phyloP scores from a whole-genome alignment of 2,888 invertebrate genomes.

The Phortica magna region DNA sequence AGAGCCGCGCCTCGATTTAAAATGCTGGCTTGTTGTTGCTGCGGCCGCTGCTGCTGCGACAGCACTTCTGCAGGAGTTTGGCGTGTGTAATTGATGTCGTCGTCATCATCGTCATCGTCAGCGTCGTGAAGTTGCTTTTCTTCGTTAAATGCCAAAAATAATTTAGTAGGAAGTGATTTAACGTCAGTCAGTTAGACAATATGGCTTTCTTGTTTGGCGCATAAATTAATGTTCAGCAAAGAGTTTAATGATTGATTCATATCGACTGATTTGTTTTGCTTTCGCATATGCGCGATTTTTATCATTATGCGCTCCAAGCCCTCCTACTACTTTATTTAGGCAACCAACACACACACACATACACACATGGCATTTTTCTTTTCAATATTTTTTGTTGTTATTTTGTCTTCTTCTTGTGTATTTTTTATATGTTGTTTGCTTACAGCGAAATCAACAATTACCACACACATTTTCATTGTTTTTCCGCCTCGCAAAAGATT shows the following conservation, averaged over 20 bases:
- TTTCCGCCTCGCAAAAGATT: conserved; percentile 27
- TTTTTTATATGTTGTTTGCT: background rate
- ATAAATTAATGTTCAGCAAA: conserved; percentile 11
- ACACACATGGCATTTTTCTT: background rate
- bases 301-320: conserved; percentile 9
- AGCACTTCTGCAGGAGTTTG: conserved; percentile 13
- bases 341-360: background rate
- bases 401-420: background rate
- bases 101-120: background rate
- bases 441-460: conserved; percentile 23
- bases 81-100: conserved; percentile 1
- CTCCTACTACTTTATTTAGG: too few relatives aligned
- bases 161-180: conserved; percentile 66
- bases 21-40: background rate
- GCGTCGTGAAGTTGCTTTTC: conserved; percentile 64
- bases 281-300: background rate
- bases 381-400: background rate
- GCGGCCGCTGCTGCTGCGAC: background rate
- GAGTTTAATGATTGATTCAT: conserved; percentile 67
- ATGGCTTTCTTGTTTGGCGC: conserved; percentile 7
- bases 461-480: conserved; percentile 29
- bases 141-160: conserved; percentile 70
- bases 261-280: conserved; percentile 45
- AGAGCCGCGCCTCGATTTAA: conserved; percentile 56
- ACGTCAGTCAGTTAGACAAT: background rate